Evolutionary conservation across 1,140 invertebrate species (phyloP), one percentile per base, ranked within the genome.

Genomic region (Tribolium madens): DNA sequence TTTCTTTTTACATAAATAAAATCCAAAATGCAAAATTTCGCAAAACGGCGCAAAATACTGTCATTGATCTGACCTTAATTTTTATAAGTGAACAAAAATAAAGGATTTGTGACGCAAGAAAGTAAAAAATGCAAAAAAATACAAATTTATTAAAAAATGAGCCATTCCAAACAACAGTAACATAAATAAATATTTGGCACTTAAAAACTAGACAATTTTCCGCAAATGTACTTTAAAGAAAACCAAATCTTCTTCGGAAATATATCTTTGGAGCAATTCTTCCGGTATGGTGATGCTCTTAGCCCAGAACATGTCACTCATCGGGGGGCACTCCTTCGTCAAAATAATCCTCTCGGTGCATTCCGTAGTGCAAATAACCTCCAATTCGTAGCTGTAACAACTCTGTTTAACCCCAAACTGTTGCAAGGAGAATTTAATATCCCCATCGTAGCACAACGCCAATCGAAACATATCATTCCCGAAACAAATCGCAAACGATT

Each of bases 381-480:
- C 52, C 18, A 57, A 57, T 10, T 57, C 52, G 10, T 57, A 57
- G 0, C 2, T 21, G 18, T 57, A 57, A 21, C 10, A 21, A 21
- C 15, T 18, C 18, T 57, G 52, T 9, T 57, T 57, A 21, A 57
- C 52, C 52, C 52, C 52, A 21, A 18, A 57, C 52, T 57, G 52
- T n/a, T 57, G 52, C 18, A 57, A 57, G 3, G 52, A 18, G 18
- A 57, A 57, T 17, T 57, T 57, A 57, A 57, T 57, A 57, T 21
- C 52, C n/a, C 52, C 52, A 17, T 57, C 52, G n/a, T 57, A 57
- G 4, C 2, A 6, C 3, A 57, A 17, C 18, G 18, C 52, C 18
- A 57, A 57, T 57, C 52, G 17, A 26, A 57, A 57, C 14, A 57
- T 57, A 57, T 57, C 52, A 21, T 57, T 57, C 10, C 52, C 52